A percentile compares a stretch with the other conserved stretches of the same genome.
phyloP scores from a whole-genome alignment of 2,888 invertebrate genomes.

The Endotricha flammealis region DNA sequence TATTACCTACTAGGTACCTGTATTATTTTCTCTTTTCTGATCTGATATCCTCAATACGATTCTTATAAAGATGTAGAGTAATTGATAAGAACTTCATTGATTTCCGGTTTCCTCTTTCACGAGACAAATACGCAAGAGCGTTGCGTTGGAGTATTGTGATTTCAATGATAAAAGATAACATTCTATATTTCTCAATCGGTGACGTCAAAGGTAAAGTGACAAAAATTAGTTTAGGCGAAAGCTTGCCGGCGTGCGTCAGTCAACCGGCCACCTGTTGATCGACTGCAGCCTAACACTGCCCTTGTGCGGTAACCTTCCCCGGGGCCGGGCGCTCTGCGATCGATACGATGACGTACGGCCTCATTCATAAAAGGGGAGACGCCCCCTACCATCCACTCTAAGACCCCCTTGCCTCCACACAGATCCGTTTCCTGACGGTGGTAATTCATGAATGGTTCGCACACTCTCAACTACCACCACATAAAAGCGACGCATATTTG shows the following conservation, averaged over 20 bases:
- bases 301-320: constrained; percentile 64
- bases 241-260: constrained; percentile 56
- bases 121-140: constrained; percentile 3
- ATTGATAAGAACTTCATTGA: not conserved
- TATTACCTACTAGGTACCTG: no score
- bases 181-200: constrained; percentile 19
- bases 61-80: not conserved
- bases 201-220: constrained; percentile 50
- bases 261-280: constrained; percentile 66
- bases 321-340: constrained; percentile 42
- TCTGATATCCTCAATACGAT: no score
- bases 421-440: constrained; percentile 29
- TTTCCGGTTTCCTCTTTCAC: not conserved
- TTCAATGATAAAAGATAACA: constrained; percentile 8
- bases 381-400: constrained; percentile 29
- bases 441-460: constrained; percentile 65
- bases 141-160: constrained; percentile 3
- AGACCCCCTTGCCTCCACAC: constrained; percentile 31
- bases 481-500: not conserved
- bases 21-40: no score
- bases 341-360: constrained; percentile 73
- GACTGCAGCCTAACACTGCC: constrained; percentile 41
- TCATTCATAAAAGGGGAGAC: constrained; percentile 71
- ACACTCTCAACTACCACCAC: constrained; percentile 26
- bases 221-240: constrained; percentile 42